A percentile compares a stretch with the other conserved stretches of the same genome.
Evolutionary conservation across 2,113 vertebrate genomes (phyloP).

Genomic region (Dunckerocampus dactyliophorus): DNA sequence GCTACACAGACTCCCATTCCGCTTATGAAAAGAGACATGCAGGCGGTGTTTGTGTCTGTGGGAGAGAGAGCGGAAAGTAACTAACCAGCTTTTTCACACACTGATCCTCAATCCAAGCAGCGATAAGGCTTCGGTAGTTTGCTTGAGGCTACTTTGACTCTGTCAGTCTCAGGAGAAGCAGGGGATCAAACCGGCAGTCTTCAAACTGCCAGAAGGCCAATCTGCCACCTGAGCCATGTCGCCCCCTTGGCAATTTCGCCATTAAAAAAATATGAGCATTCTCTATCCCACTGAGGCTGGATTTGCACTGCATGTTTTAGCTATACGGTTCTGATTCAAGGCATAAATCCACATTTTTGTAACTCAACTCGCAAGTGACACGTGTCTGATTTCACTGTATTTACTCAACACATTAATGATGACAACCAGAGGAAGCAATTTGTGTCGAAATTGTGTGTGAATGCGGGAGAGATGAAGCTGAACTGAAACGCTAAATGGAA

Average conservation of each 20-base stretch:
- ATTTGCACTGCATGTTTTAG: too few species aligned
- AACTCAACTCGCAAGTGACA: too few species aligned
- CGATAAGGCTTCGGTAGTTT: neutral
- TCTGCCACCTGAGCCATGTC: neutral
- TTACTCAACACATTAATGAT: slow-evolving; percentile 20
- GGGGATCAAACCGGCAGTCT: neutral
- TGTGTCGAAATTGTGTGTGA: neutral
- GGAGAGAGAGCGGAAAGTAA: neutral
- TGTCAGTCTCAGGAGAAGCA: neutral
- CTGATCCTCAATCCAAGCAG: neutral
- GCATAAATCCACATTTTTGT: too few species aligned
- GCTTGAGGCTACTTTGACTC: neutral
- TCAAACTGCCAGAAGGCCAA: neutral
- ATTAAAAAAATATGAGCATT: neutral
- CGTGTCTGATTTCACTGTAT: neutral
- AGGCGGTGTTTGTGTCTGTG: too few species aligned
- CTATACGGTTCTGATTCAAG: too few species aligned
- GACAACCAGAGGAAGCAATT: neutral
- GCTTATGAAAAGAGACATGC: too few species aligned
- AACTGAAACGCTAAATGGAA: neutral
- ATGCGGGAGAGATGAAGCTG: neutral
- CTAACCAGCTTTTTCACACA: neutral
- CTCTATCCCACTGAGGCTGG: neutral
- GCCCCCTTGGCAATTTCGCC: neutral
- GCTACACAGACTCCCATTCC: too few species aligned